Evolutionary conservation across 2,888 invertebrate species (phyloP), one percentile per base, ranked within the genome.

Genomic region (Arrhopalites spinosus): DNA sequence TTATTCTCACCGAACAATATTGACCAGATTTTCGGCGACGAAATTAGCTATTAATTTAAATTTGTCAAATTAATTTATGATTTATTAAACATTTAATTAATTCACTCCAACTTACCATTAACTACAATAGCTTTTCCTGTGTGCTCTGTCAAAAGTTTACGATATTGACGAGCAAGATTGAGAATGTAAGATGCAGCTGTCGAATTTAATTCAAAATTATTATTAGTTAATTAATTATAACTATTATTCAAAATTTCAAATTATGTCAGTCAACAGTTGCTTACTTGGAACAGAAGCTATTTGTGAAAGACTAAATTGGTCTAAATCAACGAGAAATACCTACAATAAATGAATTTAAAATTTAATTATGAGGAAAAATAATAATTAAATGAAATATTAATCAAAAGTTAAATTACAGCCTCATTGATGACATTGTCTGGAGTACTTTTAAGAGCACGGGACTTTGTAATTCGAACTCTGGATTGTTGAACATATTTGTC

Each of bases 401-500:
- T 36, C 5, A 36, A 36, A 36, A 36, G 11, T 36, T 36, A 7
- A 36, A 36, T 3, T 36, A 75, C 75, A 17, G 56, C 64, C 36
- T 75, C 75, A 43, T 23, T 71, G 1, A 71, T 36, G 5, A 27
- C 11, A 29, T 66, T 27, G 8, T 45, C 71, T 8, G 71, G 53
- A 15, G 64, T 53, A 75, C 72, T 71, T 53, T 45, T 64, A 17
- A 71, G 66, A 2, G 66, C 66, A 11, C 70, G 66, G 43, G 66
- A 66, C 30, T 75, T 75, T 15, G 70, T 75, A n/a, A 75, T 71
- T 50, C 75, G 29, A 15, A 75, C n/a, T 30, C 70, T 30, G 8
- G 71, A 66, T 25, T 75, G 75, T 27, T 75, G 71, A 29, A 75
- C 72, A 47, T 75, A 75, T 23, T 66, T 70, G 23, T 75, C 75